A percentile compares a stretch with the other conserved stretches of the same genome.
Conservation (phyloP, 1,140 invertebrate species). For the Pseudomyrmex pallidus region DNA sequence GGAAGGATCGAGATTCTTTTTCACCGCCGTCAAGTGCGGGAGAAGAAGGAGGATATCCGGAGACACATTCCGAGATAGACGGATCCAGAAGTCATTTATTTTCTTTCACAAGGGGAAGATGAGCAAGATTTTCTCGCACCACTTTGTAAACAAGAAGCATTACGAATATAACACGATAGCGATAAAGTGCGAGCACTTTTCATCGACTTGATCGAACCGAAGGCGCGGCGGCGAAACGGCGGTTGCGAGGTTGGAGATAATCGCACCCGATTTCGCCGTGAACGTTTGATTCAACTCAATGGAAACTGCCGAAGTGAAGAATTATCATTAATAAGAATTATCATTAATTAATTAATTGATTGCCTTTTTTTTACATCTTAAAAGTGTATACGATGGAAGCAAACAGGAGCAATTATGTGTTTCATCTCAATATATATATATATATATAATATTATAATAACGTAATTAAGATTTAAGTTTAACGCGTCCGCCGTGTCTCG, state of each 20-base stretch:
- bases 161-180: slow-evolving; percentile 67
- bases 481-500: slow-evolving; percentile 49
- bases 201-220: slow-evolving; percentile 82
- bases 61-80: neutral
- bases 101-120: slow-evolving; percentile 36
- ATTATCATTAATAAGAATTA: slow-evolving; percentile 39
- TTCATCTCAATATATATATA: slow-evolving; percentile 30
- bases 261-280: neutral
- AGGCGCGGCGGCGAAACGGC: neutral
- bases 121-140: slow-evolving; percentile 71
- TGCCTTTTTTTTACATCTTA: slow-evolving; percentile 53
- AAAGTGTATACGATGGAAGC: slow-evolving; percentile 68
- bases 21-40: slow-evolving; percentile 12
- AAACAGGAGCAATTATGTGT: slow-evolving; percentile 59
- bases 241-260: too few relatives aligned
- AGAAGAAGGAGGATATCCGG: neutral
- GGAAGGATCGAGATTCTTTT: slow-evolving; percentile 13
- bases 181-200: slow-evolving; percentile 79
- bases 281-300: slow-evolving; percentile 78
- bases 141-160: slow-evolving; percentile 72
- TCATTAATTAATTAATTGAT: slow-evolving; percentile 54
- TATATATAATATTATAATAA: slow-evolving; percentile 47
- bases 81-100: slow-evolving; percentile 29
- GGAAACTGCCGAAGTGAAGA: slow-evolving; percentile 77
- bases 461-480: slow-evolving; percentile 70